phyloP scores from a whole-genome alignment of 2,797 vertebrate species.

The Mus spretus region DNA sequence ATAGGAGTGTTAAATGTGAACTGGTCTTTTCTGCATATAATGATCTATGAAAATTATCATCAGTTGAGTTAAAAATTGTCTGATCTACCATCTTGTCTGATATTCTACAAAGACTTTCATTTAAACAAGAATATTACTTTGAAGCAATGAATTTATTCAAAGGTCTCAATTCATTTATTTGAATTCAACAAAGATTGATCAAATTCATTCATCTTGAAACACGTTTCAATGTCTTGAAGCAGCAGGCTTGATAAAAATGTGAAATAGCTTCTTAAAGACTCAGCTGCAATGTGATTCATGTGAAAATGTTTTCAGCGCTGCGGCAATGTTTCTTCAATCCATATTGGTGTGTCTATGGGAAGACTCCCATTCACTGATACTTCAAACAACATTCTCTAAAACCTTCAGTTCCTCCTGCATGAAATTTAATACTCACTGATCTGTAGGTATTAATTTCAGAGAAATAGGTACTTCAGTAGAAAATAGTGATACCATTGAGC shows the following conservation, averaged over 20 bases:
- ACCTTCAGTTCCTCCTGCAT: background rate
- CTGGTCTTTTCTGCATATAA: background rate
- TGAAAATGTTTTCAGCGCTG: background rate
- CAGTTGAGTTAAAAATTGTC: background rate
- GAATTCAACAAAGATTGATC: background rate
- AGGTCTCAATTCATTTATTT: background rate
- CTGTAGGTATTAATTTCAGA: background rate
- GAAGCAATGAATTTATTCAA: background rate
- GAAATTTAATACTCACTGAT: background rate
- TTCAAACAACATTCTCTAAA: background rate
- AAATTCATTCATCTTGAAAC: background rate
- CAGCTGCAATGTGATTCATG: background rate
- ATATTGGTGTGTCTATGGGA: background rate
- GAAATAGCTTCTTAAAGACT: background rate
- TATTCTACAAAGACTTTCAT: background rate
- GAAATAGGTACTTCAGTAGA: background rate
- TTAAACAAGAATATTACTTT: background rate
- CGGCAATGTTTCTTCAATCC: background rate
- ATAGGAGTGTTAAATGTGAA: background rate
- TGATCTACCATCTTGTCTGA: background rate
- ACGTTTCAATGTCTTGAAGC: background rate
- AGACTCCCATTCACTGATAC: background rate
- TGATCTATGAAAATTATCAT: background rate
- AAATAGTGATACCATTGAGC: too few species aligned
- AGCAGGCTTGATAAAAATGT: background rate